A percentile compares a stretch with the other conserved stretches of the same genome.
phyloP scores from a whole-genome alignment of 2,113 vertebrate genomes.

The Trinectes maculatus region DNA sequence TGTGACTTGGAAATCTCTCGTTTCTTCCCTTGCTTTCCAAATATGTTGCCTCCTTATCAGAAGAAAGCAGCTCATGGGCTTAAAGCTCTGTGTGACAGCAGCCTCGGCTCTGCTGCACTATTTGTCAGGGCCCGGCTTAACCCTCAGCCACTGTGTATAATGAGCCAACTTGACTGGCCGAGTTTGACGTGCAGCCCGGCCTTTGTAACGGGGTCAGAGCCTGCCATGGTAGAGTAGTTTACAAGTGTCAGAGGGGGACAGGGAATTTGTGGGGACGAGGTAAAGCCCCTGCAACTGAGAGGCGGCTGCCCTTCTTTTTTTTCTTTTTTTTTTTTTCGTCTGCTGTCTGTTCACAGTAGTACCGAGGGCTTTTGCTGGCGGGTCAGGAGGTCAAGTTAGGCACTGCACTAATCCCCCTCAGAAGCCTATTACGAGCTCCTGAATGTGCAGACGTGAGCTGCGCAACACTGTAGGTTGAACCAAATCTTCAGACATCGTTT shows the following conservation, averaged over 20 bases:
- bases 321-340: slow-evolving; percentile 60
- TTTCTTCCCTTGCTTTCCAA: slow-evolving; percentile 9
- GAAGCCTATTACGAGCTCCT: slow-evolving; percentile 73
- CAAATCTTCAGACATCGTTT: slow-evolving; percentile 48
- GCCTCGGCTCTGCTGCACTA: slow-evolving; percentile 44
- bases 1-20: no score
- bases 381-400: slow-evolving; percentile 75
- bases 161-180: slow-evolving; percentile 50
- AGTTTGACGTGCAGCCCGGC: slow-evolving; percentile 53
- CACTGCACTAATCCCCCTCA: slow-evolving; percentile 70
- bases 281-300: slow-evolving; percentile 49
- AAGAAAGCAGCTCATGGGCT: slow-evolving; percentile 38
- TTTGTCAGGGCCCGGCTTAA: slow-evolving; percentile 53
- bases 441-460: slow-evolving; percentile 53
- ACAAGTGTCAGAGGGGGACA: slow-evolving; percentile 65
- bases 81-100: slow-evolving; percentile 49
- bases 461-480: slow-evolving; percentile 24
- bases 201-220: slow-evolving; percentile 64
- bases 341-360: slow-evolving; percentile 38
- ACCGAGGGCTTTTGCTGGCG: slow-evolving; percentile 47
- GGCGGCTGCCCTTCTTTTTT: slow-evolving; percentile 48
- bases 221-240: slow-evolving; percentile 47
- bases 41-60: slow-evolving; percentile 34
- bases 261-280: slow-evolving; percentile 60
- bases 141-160: slow-evolving; percentile 46